These are phyloP conservation scores for Seriola aureovittata DNA, from an alignment of 2,113 vertebrate species.

Conservation along the genomic window DNA sequence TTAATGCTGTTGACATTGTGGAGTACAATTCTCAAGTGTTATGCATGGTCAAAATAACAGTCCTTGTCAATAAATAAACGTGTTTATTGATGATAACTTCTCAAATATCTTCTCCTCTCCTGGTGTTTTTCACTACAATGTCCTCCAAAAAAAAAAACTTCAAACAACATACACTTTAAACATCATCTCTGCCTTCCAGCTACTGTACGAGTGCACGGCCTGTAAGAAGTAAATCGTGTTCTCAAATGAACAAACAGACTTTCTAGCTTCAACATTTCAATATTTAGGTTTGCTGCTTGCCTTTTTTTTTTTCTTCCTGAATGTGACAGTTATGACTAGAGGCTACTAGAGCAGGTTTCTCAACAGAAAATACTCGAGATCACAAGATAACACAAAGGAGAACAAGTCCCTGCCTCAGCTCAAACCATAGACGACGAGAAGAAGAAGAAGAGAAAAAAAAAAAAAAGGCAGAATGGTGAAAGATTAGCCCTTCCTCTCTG, in stretches of 20 bases:
- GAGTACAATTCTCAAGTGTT: slow-evolving; percentile 38
- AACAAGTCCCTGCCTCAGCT: slow-evolving; percentile 37
- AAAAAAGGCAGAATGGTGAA: slow-evolving; percentile 5
- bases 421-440: slow-evolving; percentile 16
- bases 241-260: slow-evolving; percentile 37
- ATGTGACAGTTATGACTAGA: slow-evolving; percentile 66
- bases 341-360: slow-evolving; percentile 63
- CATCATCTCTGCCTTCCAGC: slow-evolving; percentile 25
- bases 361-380: slow-evolving; percentile 60
- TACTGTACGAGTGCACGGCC: neutral
- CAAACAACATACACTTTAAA: slow-evolving; percentile 43
- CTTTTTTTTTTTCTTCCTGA: slow-evolving; percentile 11
- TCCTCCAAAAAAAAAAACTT: slow-evolving; percentile 19
- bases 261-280: slow-evolving; percentile 26
- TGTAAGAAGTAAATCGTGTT: slow-evolving; percentile 10
- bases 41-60: slow-evolving; percentile 64
- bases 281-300: slow-evolving; percentile 42
- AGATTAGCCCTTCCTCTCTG: slow-evolving; percentile 33
- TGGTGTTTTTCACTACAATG: slow-evolving; percentile 3
- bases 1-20: slow-evolving; percentile 28
- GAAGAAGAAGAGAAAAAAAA: neutral
- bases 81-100: slow-evolving; percentile 74
- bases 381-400: slow-evolving; percentile 52
- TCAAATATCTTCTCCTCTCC: slow-evolving; percentile 23
- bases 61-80: slow-evolving; percentile 80